Evolutionary conservation across 1,140 invertebrate species (phyloP).

Genomic region (Bombus huntii): DNA sequence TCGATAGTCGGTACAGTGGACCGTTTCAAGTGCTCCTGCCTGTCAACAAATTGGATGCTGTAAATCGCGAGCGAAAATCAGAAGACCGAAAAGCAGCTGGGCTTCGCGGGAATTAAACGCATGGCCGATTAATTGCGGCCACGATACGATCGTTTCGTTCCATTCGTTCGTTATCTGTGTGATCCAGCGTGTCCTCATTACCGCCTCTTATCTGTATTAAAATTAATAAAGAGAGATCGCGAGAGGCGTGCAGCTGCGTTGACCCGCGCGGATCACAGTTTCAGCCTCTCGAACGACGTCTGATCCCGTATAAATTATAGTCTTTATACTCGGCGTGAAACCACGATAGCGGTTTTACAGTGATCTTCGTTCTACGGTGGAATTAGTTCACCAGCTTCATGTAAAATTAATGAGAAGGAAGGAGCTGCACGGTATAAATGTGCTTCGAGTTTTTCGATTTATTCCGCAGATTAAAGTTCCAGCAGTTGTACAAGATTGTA

Average conservation of each 20-base stretch:
- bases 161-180: slow-evolving; percentile 9
- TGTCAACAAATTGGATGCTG: background rate
- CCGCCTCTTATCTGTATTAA: slow-evolving; percentile 20
- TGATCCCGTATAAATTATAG: background rate
- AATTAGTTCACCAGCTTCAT: background rate
- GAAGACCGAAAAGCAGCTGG: background rate
- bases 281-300: background rate
- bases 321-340: background rate
- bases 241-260: slow-evolving; percentile 18
- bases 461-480: too few species aligned
- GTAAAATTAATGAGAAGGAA: background rate
- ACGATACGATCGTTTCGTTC: background rate
- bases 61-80: background rate
- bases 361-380: background rate
- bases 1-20: too few species aligned
- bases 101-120: background rate
- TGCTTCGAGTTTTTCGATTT: background rate
- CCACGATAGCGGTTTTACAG: background rate
- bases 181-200: slow-evolving; percentile 1
- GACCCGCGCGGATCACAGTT: background rate
- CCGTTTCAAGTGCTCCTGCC: background rate
- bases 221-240: slow-evolving; percentile 33
- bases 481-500: too few species aligned
- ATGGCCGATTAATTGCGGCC: slow-evolving; percentile 6
- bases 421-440: background rate